phyloP scores from a whole-genome alignment of 2,888 invertebrate genomes.

The Odontocerum albicorne region DNA sequence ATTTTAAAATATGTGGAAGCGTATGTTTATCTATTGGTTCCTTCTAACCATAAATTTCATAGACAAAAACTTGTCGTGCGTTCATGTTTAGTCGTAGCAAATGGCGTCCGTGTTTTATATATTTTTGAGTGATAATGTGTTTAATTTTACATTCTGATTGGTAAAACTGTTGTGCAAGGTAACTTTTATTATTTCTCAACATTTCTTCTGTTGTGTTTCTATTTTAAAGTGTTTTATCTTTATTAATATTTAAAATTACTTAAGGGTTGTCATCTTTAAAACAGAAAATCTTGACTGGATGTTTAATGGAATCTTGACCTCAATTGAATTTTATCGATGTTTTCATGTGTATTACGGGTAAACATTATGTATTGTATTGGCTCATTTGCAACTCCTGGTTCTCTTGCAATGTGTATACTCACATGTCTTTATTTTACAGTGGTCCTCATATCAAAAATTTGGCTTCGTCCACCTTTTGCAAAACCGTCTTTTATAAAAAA shows the following conservation, averaged over 20 bases:
- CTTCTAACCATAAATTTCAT: background rate
- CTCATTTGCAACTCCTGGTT: background rate
- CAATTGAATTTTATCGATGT: conserved; percentile 14
- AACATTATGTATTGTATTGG: background rate
- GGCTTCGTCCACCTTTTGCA: conserved; percentile 21
- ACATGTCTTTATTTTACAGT: conserved; percentile 31
- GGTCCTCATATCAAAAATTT: conserved; percentile 26
- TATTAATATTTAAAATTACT: conserved; percentile 19
- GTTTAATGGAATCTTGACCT: conserved; percentile 19
- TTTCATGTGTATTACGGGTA: background rate
- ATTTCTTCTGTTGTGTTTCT: no score
- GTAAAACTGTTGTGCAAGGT: no score
- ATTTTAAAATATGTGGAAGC: no score
- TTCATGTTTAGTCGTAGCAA: conserved; percentile 21
- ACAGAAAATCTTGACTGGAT: background rate
- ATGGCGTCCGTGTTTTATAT: conserved; percentile 28
- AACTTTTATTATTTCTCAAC: no score
- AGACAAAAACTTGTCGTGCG: background rate
- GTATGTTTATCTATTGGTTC: no score
- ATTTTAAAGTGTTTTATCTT: conserved; percentile 22
- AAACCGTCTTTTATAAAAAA: conserved; percentile 18
- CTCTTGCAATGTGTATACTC: conserved; percentile 8
- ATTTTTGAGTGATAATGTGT: conserved; percentile 21
- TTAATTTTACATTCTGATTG: no score
- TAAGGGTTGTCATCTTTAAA: no score